A percentile compares a stretch with the other conserved stretches of the same genome.
These are phyloP conservation scores for Rhabdophis nuchalis DNA, from an alignment of 2,797 vertebrate genomes.

Conservation along the genomic window DNA sequence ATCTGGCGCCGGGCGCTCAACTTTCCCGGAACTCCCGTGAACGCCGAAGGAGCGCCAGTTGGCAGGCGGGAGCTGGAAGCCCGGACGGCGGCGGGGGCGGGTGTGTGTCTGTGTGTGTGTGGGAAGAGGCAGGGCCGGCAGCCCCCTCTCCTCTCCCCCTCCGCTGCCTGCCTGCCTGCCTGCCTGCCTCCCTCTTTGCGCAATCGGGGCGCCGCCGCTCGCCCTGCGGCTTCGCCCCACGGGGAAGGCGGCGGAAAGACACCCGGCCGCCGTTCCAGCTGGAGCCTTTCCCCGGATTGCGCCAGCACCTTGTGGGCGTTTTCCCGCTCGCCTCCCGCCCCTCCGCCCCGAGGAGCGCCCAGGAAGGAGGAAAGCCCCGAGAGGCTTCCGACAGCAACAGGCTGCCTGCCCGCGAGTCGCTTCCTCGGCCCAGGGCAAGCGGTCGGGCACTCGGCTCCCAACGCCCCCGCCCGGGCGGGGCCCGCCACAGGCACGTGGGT, in stretches of 20 bases:
- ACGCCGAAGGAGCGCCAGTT: neutral
- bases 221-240: neutral
- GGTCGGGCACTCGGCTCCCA: rapidly evolving
- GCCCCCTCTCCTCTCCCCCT: too few relatives aligned
- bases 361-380: neutral
- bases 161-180: neutral
- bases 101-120: too few relatives aligned
- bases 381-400: neutral
- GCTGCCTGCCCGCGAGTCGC: neutral
- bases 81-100: neutral
- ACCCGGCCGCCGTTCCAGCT: neutral
- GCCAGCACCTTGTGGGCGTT: neutral
- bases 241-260: neutral
- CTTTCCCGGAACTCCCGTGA: neutral
- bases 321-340: neutral
- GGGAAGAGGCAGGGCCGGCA: neutral
- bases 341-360: neutral
- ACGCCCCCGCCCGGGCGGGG: neutral
- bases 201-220: neutral
- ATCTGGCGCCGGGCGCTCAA: neutral
- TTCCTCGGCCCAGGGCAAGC: neutral
- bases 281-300: neutral
- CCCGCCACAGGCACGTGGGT: neutral
- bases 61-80: neutral
- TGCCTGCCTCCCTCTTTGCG: neutral